A percentile compares a stretch with the other conserved stretches of the same genome.
Evolutionary conservation across 2,888 invertebrate genomes (phyloP).

Genomic region (Apocheima hispidaria): DNA sequence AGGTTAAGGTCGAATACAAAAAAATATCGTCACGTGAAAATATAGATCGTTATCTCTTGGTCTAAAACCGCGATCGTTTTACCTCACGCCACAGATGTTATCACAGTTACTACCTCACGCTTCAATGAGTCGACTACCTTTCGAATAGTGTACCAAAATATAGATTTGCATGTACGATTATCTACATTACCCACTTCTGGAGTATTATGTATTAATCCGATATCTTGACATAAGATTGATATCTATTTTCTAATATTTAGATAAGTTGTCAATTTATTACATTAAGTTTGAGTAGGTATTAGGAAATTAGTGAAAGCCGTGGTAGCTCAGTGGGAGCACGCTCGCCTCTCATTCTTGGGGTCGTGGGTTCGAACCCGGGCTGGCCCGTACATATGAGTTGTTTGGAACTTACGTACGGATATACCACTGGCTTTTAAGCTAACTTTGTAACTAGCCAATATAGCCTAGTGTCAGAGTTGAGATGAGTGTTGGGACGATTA

Average conservation of each 20-base stretch:
- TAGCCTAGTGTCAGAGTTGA: too few species aligned
- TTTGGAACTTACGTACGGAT: too few species aligned
- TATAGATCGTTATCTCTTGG: slow-evolving; percentile 31
- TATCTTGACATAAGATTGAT: slow-evolving; percentile 22
- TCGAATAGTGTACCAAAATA: slow-evolving; percentile 50
- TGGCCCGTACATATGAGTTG: too few species aligned
- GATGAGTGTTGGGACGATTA: too few species aligned
- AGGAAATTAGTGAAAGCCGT: too few species aligned
- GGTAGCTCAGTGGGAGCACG: too few species aligned
- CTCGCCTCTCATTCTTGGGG: too few species aligned
- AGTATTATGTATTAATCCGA: slow-evolving; percentile 32
- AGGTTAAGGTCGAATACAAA: too few species aligned
- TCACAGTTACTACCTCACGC: slow-evolving; percentile 40
- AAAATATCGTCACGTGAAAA: slow-evolving; percentile 4
- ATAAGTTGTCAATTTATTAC: neutral
- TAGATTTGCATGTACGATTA: slow-evolving; percentile 42
- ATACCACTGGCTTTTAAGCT: too few species aligned
- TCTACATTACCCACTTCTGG: slow-evolving; percentile 29
- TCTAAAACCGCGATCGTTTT: slow-evolving; percentile 47
- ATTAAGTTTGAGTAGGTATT: neutral
- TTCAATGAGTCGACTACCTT: slow-evolving; percentile 50
- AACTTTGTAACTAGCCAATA: too few species aligned
- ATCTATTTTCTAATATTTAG: slow-evolving; percentile 9
- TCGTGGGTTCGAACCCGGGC: too few species aligned
- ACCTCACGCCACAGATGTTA: slow-evolving; percentile 39